These are phyloP conservation scores for Hyperoodon ampullatus DNA, from an alignment of 2,113 vertebrate species.

Conservation along the genomic window DNA sequence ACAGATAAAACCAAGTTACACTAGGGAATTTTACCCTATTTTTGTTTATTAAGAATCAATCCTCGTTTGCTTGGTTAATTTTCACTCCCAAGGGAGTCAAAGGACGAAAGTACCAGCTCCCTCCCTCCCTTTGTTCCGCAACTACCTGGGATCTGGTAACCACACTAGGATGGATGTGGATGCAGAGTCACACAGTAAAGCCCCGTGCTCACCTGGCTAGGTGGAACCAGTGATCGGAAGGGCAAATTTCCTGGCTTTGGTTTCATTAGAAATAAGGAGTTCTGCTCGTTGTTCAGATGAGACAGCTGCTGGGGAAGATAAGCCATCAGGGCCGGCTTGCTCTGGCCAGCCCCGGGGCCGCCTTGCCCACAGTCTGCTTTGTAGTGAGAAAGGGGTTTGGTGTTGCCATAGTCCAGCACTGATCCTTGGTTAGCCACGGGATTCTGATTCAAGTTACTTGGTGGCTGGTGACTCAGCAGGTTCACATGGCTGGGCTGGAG, in stretches of 20 bases:
- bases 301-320: slow-evolving; percentile 91
- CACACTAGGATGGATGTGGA: background rate
- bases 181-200: background rate
- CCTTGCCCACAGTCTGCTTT: slow-evolving; percentile 89
- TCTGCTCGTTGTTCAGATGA: slow-evolving; percentile 85
- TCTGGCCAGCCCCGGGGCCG: slow-evolving; percentile 86
- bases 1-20: background rate
- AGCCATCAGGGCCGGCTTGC: slow-evolving; percentile 88
- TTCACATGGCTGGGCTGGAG: slow-evolving; percentile 85
- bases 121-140: background rate
- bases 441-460: slow-evolving; percentile 87
- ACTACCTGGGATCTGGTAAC: background rate
- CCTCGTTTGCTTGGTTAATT: background rate
- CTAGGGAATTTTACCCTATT: background rate
- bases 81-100: background rate
- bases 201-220: slow-evolving; percentile 88
- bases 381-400: slow-evolving; percentile 96
- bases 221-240: slow-evolving; percentile 89
- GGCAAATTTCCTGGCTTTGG: slow-evolving; percentile 88
- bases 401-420: slow-evolving; percentile 94
- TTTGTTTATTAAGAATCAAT: slow-evolving; percentile 7
- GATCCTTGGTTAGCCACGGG: slow-evolving; percentile 84
- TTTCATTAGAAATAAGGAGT: slow-evolving; percentile 88
- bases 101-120: background rate
- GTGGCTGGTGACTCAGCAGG: slow-evolving; percentile 89